Evolutionary conservation across 2,888 invertebrate genomes (phyloP).

Genomic region (Pseudococcus viburni): DNA sequence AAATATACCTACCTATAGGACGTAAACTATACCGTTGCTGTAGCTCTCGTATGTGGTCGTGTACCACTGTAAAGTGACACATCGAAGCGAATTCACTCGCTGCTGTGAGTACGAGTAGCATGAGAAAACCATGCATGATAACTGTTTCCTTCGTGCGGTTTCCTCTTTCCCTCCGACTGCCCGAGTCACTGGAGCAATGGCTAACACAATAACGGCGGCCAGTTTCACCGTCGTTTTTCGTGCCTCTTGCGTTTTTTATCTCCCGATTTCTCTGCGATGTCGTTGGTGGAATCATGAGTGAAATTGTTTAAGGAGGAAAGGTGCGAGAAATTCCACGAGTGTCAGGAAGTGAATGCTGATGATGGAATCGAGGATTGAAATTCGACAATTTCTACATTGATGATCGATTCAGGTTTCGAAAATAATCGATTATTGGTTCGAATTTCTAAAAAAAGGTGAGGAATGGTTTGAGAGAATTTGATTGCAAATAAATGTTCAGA

Average conservation of each 20-base stretch:
- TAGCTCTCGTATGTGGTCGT: neutral
- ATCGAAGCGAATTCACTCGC: neutral
- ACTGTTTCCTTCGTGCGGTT: conserved; percentile 35
- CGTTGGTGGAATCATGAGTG: neutral
- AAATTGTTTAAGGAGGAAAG: neutral
- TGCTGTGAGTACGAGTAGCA: neutral
- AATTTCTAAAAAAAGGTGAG: neutral
- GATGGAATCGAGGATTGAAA: neutral
- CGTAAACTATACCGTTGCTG: neutral
- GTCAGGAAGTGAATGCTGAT: neutral
- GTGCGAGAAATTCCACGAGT: neutral
- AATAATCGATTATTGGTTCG: neutral
- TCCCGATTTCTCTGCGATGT: neutral
- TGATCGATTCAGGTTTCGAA: too few relatives aligned
- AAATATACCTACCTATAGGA: neutral
- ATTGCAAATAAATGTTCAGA: neutral
- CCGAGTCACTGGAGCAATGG: neutral
- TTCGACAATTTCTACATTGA: neutral
- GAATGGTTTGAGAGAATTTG: neutral
- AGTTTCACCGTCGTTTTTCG: conserved; percentile 14
- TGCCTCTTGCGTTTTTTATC: neutral
- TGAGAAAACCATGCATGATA: conserved; percentile 10
- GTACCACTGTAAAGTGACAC: neutral
- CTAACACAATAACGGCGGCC: conserved; percentile 9
- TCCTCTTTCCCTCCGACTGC: neutral